A percentile compares a stretch with the other conserved stretches of the same genome.
Evolutionary conservation across 1,140 invertebrate species (phyloP).

Genomic region (Wiebesia pumilae): DNA sequence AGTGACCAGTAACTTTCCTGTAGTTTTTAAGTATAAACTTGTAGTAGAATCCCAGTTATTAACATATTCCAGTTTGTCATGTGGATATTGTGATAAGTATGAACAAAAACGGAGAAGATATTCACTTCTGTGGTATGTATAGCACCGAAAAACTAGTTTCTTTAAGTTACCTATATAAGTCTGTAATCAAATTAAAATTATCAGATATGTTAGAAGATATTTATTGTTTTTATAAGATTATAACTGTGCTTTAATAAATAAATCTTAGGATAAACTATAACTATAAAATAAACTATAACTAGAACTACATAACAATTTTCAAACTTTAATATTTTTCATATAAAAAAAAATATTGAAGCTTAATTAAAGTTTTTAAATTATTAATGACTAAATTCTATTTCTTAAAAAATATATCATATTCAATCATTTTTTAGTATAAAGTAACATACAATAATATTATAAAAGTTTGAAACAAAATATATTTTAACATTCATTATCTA

Average conservation of each 20-base stretch:
- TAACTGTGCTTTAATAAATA: neutral
- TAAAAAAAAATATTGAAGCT: neutral
- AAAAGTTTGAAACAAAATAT: neutral
- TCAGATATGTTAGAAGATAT: neutral
- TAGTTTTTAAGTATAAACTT: conserved; percentile 80
- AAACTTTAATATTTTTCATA: neutral
- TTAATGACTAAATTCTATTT: no score
- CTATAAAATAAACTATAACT: no score
- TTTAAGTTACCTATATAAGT: conserved; percentile 80
- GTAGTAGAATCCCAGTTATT: conserved; percentile 85
- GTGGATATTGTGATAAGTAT: conserved; percentile 80
- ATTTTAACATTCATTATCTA: neutral
- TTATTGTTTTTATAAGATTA: conserved; percentile 3
- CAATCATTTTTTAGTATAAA: no score
- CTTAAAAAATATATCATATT: no score
- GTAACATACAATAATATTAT: no score
- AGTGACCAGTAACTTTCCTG: conserved; percentile 81
- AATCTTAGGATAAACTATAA: no score
- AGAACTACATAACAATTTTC: no score
- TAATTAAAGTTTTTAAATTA: neutral
- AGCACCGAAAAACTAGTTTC: conserved; percentile 81
- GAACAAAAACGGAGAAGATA: conserved; percentile 83
- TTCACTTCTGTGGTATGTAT: conserved; percentile 82
- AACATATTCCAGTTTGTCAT: conserved; percentile 80
- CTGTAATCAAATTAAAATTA: conserved; percentile 59